A percentile compares a stretch with the other conserved stretches of the same genome.
phyloP scores from a whole-genome alignment of 2,113 vertebrate genomes.

The Mobula hypostoma region DNA sequence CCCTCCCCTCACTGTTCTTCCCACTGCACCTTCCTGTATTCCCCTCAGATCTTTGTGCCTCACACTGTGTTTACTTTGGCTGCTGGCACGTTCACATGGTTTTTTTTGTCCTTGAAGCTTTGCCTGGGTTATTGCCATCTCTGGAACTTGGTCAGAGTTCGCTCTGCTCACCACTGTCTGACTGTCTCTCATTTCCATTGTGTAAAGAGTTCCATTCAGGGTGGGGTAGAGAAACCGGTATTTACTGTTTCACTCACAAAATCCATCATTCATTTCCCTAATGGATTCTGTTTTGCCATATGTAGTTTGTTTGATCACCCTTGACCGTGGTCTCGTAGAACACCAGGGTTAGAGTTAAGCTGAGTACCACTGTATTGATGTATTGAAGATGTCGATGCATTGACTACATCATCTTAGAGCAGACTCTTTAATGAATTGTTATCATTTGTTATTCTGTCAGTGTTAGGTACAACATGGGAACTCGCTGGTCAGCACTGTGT shows the following conservation, averaged over 20 bases:
- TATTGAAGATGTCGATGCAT: background rate
- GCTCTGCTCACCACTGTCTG: background rate
- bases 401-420: background rate
- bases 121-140: background rate
- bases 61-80: background rate
- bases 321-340: background rate
- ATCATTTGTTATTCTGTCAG: background rate
- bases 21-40: background rate
- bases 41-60: background rate
- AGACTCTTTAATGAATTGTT: background rate
- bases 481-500: background rate
- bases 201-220: background rate
- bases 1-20: background rate
- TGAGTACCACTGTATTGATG: background rate
- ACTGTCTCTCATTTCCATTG: background rate
- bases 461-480: background rate
- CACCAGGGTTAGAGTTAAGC: background rate
- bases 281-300: background rate
- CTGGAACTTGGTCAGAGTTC: background rate
- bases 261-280: background rate
- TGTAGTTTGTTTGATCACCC: background rate
- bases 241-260: background rate
- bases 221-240: background rate
- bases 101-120: background rate
- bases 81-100: background rate